Base-by-base conservation (phyloP, 1,140 invertebrate species). In the Dendrolimus punctatus region DNA sequence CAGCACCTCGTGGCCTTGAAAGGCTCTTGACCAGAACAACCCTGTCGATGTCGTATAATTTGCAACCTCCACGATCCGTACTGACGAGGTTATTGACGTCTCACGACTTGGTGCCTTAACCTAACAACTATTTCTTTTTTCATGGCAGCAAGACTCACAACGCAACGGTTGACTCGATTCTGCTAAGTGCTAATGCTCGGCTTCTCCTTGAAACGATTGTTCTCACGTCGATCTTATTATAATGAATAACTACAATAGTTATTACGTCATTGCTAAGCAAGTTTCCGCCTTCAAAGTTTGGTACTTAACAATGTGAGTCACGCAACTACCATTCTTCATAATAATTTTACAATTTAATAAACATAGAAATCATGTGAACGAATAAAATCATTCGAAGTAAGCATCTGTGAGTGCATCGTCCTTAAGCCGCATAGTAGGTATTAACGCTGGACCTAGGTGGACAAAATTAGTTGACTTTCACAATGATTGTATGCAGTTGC, bases 21-120 rank as follows among this genome's bases (percentile, higher is more conserved):
- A 85, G 82, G 80, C 79, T 84, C 82, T 84, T 85, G 82, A 85
- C 82, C 82, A 85, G 77, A 66, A 76, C 80, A 79, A 62, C 68
- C 71, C 62, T 77, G 77, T 65, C 76, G 80, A 73, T 83, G 77
- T 80, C 73, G 80, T 85, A 85, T 84, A 82, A 84, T 84, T 85
- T 84, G 82, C 82, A 85, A 84, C 73, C 78, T 84, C 82, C 75
- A 76, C 74, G 82, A 82, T 82, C 79, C 77, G 77, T 80, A 80
- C 80, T 66, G 77, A 49, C 80, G 79, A 85, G 82, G 82, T 82
- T 85, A 85, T 85, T 85, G 80, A 85, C 81, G 78, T 65, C 74
- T 71, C 62, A 63, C 70, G 60, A 46, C 61, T 58, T 61, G 54
- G 56, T 55, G 46, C 64, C 67, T 56, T 62, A 61, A 60, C 63